Conservation (phyloP, 2,888 invertebrate species). For the Amphipyra berbera region DNA sequence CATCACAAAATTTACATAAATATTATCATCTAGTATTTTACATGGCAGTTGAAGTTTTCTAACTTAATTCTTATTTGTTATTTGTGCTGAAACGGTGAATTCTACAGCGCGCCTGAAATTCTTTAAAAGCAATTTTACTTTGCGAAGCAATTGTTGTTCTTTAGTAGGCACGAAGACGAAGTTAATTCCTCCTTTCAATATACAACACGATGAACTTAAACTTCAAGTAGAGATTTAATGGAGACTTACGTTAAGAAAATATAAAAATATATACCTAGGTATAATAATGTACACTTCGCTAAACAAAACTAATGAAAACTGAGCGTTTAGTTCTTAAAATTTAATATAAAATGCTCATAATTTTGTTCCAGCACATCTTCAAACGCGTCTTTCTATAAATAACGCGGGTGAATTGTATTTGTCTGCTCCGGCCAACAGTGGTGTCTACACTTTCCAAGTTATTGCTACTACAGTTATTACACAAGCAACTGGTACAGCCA, state of each 20-base stretch:
- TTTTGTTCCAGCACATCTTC: constrained; percentile 75
- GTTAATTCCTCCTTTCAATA: constrained; percentile 24
- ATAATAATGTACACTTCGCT: neutral
- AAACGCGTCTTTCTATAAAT: constrained; percentile 73
- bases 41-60: neutral
- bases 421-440: constrained; percentile 72
- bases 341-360: constrained; percentile 18
- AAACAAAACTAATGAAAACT: neutral
- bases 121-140: constrained; percentile 60
- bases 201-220: constrained; percentile 4
- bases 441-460: constrained; percentile 75
- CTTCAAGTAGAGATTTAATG: neutral
- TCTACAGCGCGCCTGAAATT: constrained; percentile 56
- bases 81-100: constrained; percentile 8
- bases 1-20: neutral
- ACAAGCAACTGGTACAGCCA: constrained; percentile 66
- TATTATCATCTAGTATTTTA: neutral
- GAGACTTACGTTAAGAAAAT: neutral
- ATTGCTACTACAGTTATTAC: constrained; percentile 75
- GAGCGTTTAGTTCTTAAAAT: neutral
- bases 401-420: constrained; percentile 76
- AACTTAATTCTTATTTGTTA: constrained; percentile 14
- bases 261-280: too few species aligned
- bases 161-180: constrained; percentile 34
- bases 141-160: constrained; percentile 49